Base-by-base conservation (phyloP, 2,888 invertebrate species). In the Hesperia comma region DNA sequence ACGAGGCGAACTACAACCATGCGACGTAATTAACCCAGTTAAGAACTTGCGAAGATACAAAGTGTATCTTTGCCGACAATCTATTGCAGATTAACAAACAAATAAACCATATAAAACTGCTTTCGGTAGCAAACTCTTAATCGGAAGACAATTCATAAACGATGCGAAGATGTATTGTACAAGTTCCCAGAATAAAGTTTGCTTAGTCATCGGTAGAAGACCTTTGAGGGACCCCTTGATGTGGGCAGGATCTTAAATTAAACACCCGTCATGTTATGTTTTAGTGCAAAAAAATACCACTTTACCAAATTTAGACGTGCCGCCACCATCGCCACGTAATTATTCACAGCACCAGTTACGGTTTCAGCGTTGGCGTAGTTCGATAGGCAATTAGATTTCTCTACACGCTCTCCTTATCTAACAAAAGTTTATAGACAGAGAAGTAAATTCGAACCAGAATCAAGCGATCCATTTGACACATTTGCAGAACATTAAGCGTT, bases 261-360 rank as follows among this genome's bases (percentile, higher is more conserved):
- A 63, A 40, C 37, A 57, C 63, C 57, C 40, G 63, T 57, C 63
- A 64, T 40, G 57, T 57, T 57, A 64, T 40, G 63, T 57, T 64
- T 55, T 26, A 41, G 40, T 14, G 51, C 51, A 64, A 64, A 58
- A 64, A 57, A 15, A 43, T 10, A 33, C 46, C 54, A 62, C 62
- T 62, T 63, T 61, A 69, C 69, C 69, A 69, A 69, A 71, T 70
- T 70, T 63, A 69, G 70, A 46, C 21, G 37, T 53, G 43, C 41
- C 63, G 43, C 54, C 55, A 51, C 55, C 57, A 58, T 63, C 41
- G 37, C 40, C 15, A 21, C 19, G 64, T 66, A 69, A 69, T 69
- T 68, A 71, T 49, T 68, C 69, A 61, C 60, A 49, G 19, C 62
- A 49, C 63, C 61, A 43, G 43, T 40, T 68, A 68, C 57, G 70